Evolutionary conservation across 1,140 invertebrate genomes (phyloP), one percentile per base, ranked within the genome.

Genomic region (Cotesia typhae): DNA sequence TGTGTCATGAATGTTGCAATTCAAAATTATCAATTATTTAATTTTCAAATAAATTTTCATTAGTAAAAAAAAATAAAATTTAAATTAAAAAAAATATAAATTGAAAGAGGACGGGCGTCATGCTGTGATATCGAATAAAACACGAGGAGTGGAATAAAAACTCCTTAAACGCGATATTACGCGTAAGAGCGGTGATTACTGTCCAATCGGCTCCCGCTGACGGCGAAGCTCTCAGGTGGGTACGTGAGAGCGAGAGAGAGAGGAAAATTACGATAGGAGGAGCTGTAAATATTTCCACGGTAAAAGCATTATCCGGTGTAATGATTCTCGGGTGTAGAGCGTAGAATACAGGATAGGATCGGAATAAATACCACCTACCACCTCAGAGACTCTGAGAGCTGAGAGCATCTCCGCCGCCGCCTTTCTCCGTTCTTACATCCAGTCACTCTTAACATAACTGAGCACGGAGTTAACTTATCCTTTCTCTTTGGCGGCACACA

Each of bases 141-240:
- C 36, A 10, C 65, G 14, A 35, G 41, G 10, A 47, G 52, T 55
- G 35, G 38, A 70, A 72, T 75, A 55, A 71, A 75, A 73, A 73
- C 28, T 73, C 65, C 53, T 59, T 72, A 73, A 68, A 68, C 47
- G 20, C 67, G 55, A 65, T 73, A 75, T 73, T 73, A 73, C 65
- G 71, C 37, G 63, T 75, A 73, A 73, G 65, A 73, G 53, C 51
- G 63, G 71, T 75, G 64, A 71, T 75, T 73, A 75, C 71, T 73
- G 68, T 70, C 74, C 71, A 59, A 75, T 73, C 74, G 35, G 69
- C 51, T 28, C 38, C 52, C 61, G 52, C 60, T 66, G 28, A 41
- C 47, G 20, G 37, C 69, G 68, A 37, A 9, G 14, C 36, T 9
- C 35, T 35, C 17, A 12, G 20, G 5, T 36, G 36, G 52, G 37